Percentiles rank a stretch among this genome's conserved stretches.
These are phyloP conservation scores for Peromyscus leucopus DNA, from an alignment of 2,113 vertebrate species.

Conservation along the genomic window DNA sequence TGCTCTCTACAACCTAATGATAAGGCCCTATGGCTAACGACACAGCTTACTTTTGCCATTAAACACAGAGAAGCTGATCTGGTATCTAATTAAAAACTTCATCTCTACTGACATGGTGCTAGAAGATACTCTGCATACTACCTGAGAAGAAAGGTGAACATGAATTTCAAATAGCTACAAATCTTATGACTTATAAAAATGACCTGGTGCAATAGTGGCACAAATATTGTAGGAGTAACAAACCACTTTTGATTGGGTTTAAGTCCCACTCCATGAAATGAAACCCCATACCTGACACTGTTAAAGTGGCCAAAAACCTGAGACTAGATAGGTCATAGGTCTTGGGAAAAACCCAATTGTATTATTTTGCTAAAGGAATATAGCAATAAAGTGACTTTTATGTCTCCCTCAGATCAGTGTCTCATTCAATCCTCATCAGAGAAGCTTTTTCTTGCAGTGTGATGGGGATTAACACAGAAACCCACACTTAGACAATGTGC, in stretches of 20 bases:
- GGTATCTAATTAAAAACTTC: not conserved
- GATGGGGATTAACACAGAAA: not conserved
- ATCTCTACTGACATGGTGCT: not conserved
- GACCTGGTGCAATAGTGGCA: not conserved
- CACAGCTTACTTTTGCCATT: not conserved
- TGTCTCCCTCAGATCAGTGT: not conserved
- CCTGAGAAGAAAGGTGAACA: not conserved
- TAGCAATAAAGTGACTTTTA: not conserved
- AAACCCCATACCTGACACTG: not conserved
- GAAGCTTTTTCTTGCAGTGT: not conserved
- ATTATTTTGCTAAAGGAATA: not conserved
- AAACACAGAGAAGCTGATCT: not conserved
- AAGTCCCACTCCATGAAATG: not conserved
- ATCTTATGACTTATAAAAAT: not conserved
- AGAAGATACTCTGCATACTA: not conserved
- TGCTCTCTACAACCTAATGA: not conserved
- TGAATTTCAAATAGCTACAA: not conserved
- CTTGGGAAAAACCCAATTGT: not conserved
- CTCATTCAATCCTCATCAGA: not conserved
- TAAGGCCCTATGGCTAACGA: not conserved
- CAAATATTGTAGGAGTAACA: not conserved
- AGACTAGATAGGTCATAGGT: not conserved
- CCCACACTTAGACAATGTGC: not conserved
- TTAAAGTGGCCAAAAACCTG: not conserved
- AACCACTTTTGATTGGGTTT: not conserved